Conservation (phyloP, 2,888 invertebrate genomes). For the Nomada ferruginata region DNA sequence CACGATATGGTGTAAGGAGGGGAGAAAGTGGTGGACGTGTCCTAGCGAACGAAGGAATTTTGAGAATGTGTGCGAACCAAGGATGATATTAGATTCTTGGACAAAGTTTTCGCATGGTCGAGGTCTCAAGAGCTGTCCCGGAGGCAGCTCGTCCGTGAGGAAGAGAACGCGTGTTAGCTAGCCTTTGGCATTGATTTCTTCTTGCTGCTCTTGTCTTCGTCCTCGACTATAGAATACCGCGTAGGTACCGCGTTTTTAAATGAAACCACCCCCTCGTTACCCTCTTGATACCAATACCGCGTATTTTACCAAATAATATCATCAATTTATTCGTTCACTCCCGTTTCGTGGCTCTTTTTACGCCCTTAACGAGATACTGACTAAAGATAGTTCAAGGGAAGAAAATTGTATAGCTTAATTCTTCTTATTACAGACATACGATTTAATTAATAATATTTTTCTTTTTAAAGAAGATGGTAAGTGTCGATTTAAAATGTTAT, state of each 20-base stretch:
- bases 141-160: conserved; percentile 66
- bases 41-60: conserved; percentile 73
- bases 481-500: too few relatives aligned
- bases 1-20: not conserved
- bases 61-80: conserved; percentile 81
- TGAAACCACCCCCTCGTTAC: conserved; percentile 45
- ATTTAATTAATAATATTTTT: too few relatives aligned
- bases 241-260: conserved; percentile 40
- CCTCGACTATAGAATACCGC: conserved; percentile 45
- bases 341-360: not conserved
- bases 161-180: conserved; percentile 71
- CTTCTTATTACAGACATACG: too few relatives aligned
- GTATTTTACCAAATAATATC: conserved; percentile 4
- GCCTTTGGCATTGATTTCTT: conserved; percentile 72
- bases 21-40: conserved; percentile 53
- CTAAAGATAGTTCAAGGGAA: too few relatives aligned
- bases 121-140: conserved; percentile 75
- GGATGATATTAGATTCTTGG: conserved; percentile 84
- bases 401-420: too few relatives aligned
- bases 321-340: not conserved
- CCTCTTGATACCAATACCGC: conserved; percentile 14
- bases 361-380: not conserved
- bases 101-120: conserved; percentile 82
- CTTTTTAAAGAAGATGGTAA: too few relatives aligned
- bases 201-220: conserved; percentile 51